Base-by-base conservation (phyloP, 1,140 invertebrate species). In the Drosophila saltans region DNA sequence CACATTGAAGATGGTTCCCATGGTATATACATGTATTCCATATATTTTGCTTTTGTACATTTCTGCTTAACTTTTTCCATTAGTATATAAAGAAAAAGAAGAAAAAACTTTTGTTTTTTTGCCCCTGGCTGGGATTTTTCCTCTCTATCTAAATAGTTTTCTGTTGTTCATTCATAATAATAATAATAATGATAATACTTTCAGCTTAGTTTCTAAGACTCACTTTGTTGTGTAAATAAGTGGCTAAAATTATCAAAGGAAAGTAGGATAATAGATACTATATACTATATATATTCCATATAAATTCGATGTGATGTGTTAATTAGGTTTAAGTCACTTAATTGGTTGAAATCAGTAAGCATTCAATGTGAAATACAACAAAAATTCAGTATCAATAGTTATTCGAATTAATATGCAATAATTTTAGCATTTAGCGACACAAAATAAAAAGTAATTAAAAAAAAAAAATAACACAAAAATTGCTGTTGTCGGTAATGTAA, bases 241-340 rank as follows among this genome's bases (percentile, higher is more conserved):
- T 16, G 16, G 16, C 16, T 16, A 16, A 16, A 16, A 16, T 16
- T 16, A 16, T 16, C 16, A 16, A 30, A 30, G 4, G 0, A 30
- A 30, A 4, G 4, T 2, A 30, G 6, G 3, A 36, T 7, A 6
- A 36, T 36, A 36, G 6, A 36, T 36, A 6, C 7, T 67, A 28
- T 59, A 16, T 16, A 16, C 16, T 16, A 16, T 4, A 24, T 30
- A 40, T 73, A 36, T 64, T 60, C 72, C 28, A 8, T 70, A 8
- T 70, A 16, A 16, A 69, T 24, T 41, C 41, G 26, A 63, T 62
- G 28, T 78, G 60, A 70, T 70, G 58, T 72, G 69, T 78, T 78
- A 78, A 78, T 78, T 78, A 78, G 43, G 39, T 40, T 39, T 77
- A 56, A 59, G 56, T 55, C 73, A 55, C 66, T 33, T 62, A 63